Percentiles rank a stretch among this genome's conserved stretches.
Conservation (phyloP, 1,140 invertebrate genomes). For the Caenorhabditis inopinata region DNA sequence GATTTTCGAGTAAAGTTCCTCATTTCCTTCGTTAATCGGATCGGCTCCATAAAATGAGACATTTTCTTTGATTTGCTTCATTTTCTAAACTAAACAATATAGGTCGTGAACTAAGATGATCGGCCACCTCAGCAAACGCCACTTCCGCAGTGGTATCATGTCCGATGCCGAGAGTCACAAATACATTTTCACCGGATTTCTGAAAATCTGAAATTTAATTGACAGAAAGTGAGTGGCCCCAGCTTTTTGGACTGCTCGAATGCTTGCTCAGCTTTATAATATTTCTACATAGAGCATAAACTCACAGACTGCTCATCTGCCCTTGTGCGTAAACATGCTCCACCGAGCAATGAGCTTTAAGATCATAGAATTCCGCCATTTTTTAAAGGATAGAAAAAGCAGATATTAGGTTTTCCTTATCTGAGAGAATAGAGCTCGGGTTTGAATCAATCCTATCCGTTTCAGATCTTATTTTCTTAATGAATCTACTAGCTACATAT, state of each 20-base stretch:
- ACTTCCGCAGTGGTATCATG: slow-evolving; percentile 24
- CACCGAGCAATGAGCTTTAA: no score
- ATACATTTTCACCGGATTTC: neutral
- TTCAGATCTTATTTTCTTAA: no score
- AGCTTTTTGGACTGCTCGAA: neutral
- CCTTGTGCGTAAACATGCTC: no score
- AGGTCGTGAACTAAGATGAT: neutral
- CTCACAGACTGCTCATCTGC: no score
- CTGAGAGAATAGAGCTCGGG: no score
- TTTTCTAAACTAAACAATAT: slow-evolving; percentile 4
- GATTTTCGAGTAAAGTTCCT: neutral
- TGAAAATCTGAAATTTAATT: neutral
- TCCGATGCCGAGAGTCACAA: slow-evolving; percentile 31
- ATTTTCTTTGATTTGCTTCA: neutral
- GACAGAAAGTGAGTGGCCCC: neutral
- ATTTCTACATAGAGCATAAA: no score
- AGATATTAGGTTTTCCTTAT: no score
- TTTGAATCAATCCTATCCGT: no score
- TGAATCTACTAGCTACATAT: no score
- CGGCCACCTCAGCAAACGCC: neutral
- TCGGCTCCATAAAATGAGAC: slow-evolving; percentile 25
- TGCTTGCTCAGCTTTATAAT: neutral
- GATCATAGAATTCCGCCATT: no score
- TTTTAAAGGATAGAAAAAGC: no score
- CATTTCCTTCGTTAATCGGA: neutral